phyloP scores from a whole-genome alignment of 2,113 vertebrate species.

The Cynoglossus semilaevis region DNA sequence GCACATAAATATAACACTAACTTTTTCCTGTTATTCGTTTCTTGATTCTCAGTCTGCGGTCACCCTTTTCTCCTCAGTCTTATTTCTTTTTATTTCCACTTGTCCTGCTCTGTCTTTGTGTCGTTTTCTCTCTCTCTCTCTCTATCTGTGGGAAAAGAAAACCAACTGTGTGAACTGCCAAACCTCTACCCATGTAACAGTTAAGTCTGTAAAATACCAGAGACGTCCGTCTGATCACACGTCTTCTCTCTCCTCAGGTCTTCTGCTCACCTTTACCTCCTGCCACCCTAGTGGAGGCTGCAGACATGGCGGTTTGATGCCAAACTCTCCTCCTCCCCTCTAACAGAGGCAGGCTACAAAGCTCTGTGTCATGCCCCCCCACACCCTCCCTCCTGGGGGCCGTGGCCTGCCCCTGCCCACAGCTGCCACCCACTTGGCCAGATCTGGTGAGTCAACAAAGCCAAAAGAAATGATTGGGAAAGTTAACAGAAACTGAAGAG shows the following conservation, averaged over 20 bases:
- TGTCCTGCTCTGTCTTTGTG: not conserved
- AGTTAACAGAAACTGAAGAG: not conserved
- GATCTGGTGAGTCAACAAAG: slow-evolving; percentile 63
- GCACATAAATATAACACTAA: not conserved
- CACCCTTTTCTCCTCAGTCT: not conserved
- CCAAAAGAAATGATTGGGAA: not conserved
- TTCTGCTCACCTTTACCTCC: slow-evolving; percentile 2
- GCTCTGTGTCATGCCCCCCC: slow-evolving; percentile 62
- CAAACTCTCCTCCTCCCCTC: slow-evolving; percentile 47
- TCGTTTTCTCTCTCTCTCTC: not conserved
- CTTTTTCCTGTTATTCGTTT: not conserved
- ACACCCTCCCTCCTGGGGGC: slow-evolving; percentile 55
- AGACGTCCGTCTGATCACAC: slow-evolving; percentile 18
- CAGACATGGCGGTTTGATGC: slow-evolving; percentile 68
- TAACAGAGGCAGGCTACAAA: slow-evolving; percentile 58
- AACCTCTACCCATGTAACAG: slow-evolving; percentile 52
- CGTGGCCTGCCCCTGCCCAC: slow-evolving; percentile 30
- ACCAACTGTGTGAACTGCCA: slow-evolving; percentile 53
- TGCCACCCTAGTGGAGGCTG: slow-evolving; percentile 41
- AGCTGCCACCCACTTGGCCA: slow-evolving; percentile 33
- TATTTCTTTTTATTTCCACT: not conserved
- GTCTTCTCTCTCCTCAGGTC: slow-evolving; percentile 39
- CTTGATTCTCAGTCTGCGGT: not conserved
- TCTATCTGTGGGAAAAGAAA: slow-evolving; percentile 54
- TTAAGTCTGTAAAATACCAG: slow-evolving; percentile 35